Evolutionary conservation across 2,888 invertebrate genomes (phyloP).

Genomic region (Brenthis hecate): DNA sequence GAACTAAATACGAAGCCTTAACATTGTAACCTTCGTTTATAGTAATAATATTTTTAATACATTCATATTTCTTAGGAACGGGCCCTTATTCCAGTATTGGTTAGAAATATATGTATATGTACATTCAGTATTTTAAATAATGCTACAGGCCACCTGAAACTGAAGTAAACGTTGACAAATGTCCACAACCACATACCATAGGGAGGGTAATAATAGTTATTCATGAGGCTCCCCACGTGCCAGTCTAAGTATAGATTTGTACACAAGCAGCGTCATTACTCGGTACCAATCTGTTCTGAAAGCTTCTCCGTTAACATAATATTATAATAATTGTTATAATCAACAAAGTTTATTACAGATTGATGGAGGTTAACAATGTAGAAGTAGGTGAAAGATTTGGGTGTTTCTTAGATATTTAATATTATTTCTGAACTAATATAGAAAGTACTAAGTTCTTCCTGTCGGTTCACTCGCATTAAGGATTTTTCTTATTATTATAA

Average conservation of each 20-base stretch:
- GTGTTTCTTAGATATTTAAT: too few species aligned
- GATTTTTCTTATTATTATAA: too few species aligned
- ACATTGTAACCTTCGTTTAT: too few species aligned
- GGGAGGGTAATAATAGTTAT: conserved; percentile 29
- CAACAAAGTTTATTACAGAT: conserved; percentile 2
- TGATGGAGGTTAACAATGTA: conserved; percentile 2
- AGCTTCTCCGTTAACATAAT: neutral
- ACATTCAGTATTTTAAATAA: neutral
- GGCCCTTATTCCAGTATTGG: neutral
- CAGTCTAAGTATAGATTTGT: neutral
- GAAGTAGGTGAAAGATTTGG: neutral
- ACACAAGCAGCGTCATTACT: neutral
- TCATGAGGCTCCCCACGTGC: conserved; percentile 31
- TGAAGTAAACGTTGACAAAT: conserved; percentile 22
- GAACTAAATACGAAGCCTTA: too few species aligned
- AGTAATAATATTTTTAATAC: too few species aligned
- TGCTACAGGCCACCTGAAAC: conserved; percentile 12
- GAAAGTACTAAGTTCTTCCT: too few species aligned
- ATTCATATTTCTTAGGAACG: neutral
- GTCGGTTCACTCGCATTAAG: too few species aligned
- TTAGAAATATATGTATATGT: neutral
- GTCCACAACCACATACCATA: conserved; percentile 14
- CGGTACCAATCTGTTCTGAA: conserved; percentile 7
- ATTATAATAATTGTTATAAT: neutral
- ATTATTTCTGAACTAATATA: too few species aligned